Evolutionary conservation across 1,140 invertebrate species (phyloP).

Genomic region (Pogonus chalceus): DNA sequence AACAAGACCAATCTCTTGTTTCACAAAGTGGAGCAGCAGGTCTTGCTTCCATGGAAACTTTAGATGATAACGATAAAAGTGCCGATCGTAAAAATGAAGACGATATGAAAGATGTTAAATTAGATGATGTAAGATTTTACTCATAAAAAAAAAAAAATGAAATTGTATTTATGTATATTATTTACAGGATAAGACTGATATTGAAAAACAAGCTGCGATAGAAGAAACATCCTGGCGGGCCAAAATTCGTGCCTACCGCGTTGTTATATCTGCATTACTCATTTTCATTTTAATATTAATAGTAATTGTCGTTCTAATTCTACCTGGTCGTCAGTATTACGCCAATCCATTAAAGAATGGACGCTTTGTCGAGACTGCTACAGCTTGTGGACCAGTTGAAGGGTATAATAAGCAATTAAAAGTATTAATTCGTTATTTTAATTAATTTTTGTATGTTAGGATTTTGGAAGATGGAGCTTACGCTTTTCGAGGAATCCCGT

Average conservation of each 20-base stretch:
- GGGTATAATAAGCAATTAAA: slow-evolving; percentile 40
- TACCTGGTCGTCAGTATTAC: slow-evolving; percentile 39
- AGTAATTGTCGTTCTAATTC: slow-evolving; percentile 51
- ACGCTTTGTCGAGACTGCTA: slow-evolving; percentile 59
- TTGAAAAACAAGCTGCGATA: slow-evolving; percentile 28
- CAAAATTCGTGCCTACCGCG: slow-evolving; percentile 24
- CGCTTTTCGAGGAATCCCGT: slow-evolving; percentile 77
- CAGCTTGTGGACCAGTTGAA: slow-evolving; percentile 67
- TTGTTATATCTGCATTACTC: slow-evolving; percentile 34
- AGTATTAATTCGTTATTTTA: slow-evolving; percentile 11
- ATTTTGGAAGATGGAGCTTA: slow-evolving; percentile 62
- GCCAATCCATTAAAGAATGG: slow-evolving; percentile 49
- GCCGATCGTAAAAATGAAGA: slow-evolving; percentile 45
- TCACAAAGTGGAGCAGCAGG: slow-evolving; percentile 45
- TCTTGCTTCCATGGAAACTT: slow-evolving; percentile 65
- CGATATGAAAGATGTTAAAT: slow-evolving; percentile 57
- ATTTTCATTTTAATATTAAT: slow-evolving; percentile 51
- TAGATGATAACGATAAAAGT: slow-evolving; percentile 51
- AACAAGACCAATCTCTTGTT: slow-evolving; percentile 28
- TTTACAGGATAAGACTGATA: slow-evolving; percentile 20
- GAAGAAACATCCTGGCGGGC: slow-evolving; percentile 23
- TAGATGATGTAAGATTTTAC: slow-evolving; percentile 38
- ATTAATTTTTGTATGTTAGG: slow-evolving; percentile 36
- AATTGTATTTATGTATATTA: no score
- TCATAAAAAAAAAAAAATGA: background rate